Evolutionary conservation across 2,797 vertebrate genomes (phyloP).

Genomic region (Manis pentadactyla): DNA sequence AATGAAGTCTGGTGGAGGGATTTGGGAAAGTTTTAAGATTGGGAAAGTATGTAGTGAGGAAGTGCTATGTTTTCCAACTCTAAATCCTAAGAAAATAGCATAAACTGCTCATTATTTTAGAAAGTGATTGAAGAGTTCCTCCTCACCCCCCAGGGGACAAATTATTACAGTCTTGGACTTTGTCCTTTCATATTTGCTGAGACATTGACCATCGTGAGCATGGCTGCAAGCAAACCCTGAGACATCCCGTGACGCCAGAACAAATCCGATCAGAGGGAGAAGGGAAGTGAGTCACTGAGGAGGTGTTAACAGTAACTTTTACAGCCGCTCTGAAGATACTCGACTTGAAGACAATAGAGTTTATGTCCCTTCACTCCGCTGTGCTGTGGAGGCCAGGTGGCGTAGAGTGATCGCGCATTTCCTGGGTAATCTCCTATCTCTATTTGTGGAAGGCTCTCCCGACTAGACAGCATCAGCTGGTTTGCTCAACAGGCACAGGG

Average conservation of each 20-base stretch:
- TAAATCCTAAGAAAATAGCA: not conserved
- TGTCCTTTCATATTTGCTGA: conserved; percentile 48
- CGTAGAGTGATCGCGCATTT: not conserved
- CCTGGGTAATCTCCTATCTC: not conserved
- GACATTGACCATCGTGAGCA: not conserved
- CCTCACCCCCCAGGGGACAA: not conserved
- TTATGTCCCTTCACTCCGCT: not conserved
- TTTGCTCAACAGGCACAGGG: not conserved
- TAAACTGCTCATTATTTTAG: not conserved
- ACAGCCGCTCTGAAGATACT: not conserved
- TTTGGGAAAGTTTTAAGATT: not conserved
- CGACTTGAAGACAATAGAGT: not conserved
- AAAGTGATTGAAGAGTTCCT: not conserved
- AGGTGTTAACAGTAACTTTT: conserved; percentile 66
- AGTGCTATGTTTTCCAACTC: not conserved
- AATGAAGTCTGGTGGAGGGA: not conserved
- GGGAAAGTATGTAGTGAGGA: not conserved
- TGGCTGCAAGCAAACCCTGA: not conserved
- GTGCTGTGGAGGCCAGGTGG: not conserved
- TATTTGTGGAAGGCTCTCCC: not conserved
- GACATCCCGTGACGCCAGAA: not conserved
- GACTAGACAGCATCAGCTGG: not conserved
- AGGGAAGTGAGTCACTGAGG: conserved; percentile 57
- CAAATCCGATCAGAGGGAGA: not conserved
- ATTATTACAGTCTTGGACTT: conserved; percentile 47